These are phyloP conservation scores for Sitophilus oryzae DNA, from an alignment of 1,140 invertebrate genomes.

Conservation along the genomic window DNA sequence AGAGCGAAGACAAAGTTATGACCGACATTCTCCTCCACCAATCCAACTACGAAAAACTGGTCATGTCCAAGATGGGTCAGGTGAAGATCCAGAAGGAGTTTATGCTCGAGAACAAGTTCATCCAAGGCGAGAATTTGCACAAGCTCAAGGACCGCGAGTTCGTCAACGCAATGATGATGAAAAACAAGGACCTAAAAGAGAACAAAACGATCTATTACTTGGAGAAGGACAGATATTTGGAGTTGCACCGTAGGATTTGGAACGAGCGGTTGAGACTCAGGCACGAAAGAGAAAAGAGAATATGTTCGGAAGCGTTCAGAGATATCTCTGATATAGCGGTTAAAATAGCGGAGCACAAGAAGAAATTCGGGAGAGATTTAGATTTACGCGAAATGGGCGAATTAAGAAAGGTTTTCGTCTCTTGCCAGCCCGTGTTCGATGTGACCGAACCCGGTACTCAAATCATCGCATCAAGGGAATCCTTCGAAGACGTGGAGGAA, in stretches of 20 bases:
- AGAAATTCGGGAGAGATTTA: slow-evolving; percentile 33
- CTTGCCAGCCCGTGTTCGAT: slow-evolving; percentile 49
- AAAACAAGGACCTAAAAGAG: slow-evolving; percentile 44
- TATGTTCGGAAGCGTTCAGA: slow-evolving; percentile 48
- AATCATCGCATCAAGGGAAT: slow-evolving; percentile 2
- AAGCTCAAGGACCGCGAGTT: slow-evolving; percentile 47
- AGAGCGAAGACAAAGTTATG: slow-evolving; percentile 45
- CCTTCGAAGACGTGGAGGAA: not conserved
- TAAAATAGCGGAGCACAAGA: slow-evolving; percentile 47
- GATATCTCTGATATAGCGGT: slow-evolving; percentile 51
- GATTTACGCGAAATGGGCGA: slow-evolving; percentile 47
- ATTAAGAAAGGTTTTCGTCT: slow-evolving; percentile 50
- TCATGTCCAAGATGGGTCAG: slow-evolving; percentile 54
- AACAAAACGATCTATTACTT: slow-evolving; percentile 47
- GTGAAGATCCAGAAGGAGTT: slow-evolving; percentile 50
- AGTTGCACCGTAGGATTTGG: slow-evolving; percentile 48
- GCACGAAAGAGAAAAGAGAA: slow-evolving; percentile 43
- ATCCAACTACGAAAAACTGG: slow-evolving; percentile 57
- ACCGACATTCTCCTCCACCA: slow-evolving; percentile 52
- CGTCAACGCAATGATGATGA: slow-evolving; percentile 44
- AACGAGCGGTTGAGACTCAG: slow-evolving; percentile 46
- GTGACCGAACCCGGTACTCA: slow-evolving; percentile 32
- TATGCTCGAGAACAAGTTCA: slow-evolving; percentile 48
- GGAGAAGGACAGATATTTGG: slow-evolving; percentile 47
- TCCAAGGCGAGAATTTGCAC: slow-evolving; percentile 46